A percentile compares a stretch with the other conserved stretches of the same genome.
phyloP scores from a whole-genome alignment of 2,113 vertebrate genomes.

The Clarias batrachus region DNA sequence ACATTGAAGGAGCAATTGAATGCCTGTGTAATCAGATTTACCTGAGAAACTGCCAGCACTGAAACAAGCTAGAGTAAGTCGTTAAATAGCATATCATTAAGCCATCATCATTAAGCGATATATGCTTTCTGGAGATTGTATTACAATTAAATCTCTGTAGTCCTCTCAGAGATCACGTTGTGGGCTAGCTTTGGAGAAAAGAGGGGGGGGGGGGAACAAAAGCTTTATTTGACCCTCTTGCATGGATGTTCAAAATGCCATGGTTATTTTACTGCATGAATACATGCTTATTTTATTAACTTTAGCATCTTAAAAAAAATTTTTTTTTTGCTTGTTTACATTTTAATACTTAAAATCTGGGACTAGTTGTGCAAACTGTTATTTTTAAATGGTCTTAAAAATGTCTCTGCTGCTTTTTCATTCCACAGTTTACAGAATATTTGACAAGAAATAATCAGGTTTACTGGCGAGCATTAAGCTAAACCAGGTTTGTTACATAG shows the following conservation, averaged over 20 bases:
- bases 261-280: slow-evolving; percentile 3
- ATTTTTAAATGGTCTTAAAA: slow-evolving; percentile 15
- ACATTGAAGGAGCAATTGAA: slow-evolving; percentile 36
- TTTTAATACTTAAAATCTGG: slow-evolving; percentile 33
- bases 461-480: neutral
- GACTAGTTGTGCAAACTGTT: slow-evolving; percentile 35
- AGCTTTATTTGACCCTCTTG: neutral
- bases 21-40: slow-evolving; percentile 1
- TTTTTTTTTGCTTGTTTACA: slow-evolving; percentile 1
- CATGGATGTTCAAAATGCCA: neutral
- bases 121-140: neutral
- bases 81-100: slow-evolving; percentile 4
- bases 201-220: too few relatives aligned
- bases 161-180: neutral
- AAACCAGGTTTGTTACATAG: neutral
- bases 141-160: neutral
- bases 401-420: slow-evolving; percentile 21
- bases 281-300: neutral
- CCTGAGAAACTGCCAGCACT: slow-evolving; percentile 31
- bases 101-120: neutral
- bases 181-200: neutral
- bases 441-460: slow-evolving; percentile 42
- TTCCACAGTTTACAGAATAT: slow-evolving; percentile 47
- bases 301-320: too few relatives aligned
- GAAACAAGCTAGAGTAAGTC: slow-evolving; percentile 18